These are phyloP conservation scores for Barnardius zonarius DNA, from an alignment of 2,113 vertebrate species.

Conservation along the genomic window DNA sequence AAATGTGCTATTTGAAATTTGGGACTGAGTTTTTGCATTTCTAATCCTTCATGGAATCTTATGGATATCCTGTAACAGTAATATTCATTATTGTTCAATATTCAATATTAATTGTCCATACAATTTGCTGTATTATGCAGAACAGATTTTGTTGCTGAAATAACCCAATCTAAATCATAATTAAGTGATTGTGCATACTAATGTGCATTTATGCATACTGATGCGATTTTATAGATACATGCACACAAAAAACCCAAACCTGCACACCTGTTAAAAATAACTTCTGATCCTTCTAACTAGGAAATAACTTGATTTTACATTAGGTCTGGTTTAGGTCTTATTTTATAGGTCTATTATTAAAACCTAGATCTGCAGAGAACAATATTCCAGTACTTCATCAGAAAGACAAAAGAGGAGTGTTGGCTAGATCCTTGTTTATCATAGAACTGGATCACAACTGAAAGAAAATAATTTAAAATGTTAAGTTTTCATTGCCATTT, in stretches of 20 bases:
- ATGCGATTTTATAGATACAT: not conserved
- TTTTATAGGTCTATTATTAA: not conserved
- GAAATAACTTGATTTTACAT: not conserved
- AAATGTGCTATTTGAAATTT: accelerated
- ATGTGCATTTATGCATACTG: not conserved
- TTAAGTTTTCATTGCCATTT: not conserved
- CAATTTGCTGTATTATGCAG: not conserved
- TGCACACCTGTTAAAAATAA: not conserved
- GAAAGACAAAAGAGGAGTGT: not conserved
- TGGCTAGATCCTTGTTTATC: not conserved
- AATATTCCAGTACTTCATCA: not conserved
- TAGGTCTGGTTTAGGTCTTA: not conserved
- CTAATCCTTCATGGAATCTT: not conserved
- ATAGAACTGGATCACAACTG: not conserved
- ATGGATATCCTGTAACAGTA: not conserved
- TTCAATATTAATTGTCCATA: not conserved
- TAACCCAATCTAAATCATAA: not conserved
- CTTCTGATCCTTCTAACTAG: not conserved
- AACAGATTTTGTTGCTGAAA: not conserved
- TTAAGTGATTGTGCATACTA: not conserved
- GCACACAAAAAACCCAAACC: not conserved
- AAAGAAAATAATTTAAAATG: not conserved
- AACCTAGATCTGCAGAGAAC: not conserved
- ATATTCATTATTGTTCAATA: not conserved
- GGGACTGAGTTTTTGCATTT: not conserved